Conservation (phyloP, 2,888 invertebrate species). For the Amblyjoppa proteus region DNA sequence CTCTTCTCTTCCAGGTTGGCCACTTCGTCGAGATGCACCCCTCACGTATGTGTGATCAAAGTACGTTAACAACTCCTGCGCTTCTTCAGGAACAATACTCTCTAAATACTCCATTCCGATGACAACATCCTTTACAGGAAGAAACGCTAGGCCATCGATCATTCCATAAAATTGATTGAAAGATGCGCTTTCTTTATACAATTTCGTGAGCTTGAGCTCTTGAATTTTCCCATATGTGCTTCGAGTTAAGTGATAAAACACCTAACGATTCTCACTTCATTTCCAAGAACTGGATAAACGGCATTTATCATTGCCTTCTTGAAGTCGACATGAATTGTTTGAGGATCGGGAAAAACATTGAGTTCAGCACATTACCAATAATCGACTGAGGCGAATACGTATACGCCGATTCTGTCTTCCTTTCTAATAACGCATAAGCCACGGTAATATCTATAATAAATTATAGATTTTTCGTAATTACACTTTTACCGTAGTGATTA, state of each 20-base stretch:
- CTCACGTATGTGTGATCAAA: conserved; percentile 29
- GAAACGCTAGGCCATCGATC: conserved; percentile 30
- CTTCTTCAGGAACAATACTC: not conserved
- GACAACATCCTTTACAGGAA: not conserved
- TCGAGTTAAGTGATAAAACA: conserved; percentile 39
- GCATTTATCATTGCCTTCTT: conserved; percentile 29
- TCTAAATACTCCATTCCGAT: not conserved
- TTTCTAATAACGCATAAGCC: no score
- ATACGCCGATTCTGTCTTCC: no score
- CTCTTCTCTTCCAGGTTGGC: not conserved
- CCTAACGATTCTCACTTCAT: conserved; percentile 7
- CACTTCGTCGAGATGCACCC: not conserved
- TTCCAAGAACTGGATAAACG: not conserved
- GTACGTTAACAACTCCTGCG: not conserved
- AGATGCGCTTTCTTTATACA: not conserved
- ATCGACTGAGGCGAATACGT: not conserved
- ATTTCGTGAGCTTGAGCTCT: not conserved
- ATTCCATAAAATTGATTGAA: conserved; percentile 36
- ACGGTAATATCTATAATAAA: no score
- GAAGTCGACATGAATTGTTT: conserved; percentile 22
- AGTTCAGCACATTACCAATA: conserved; percentile 4
- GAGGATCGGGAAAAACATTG: conserved; percentile 29
- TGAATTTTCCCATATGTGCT: conserved; percentile 26
- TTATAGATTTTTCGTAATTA: no score
- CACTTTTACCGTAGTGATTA: no score